A percentile compares a stretch with the other conserved stretches of the same genome.
These are phyloP conservation scores for Psittacula echo DNA, from an alignment of 2,797 vertebrate genomes.

Conservation along the genomic window DNA sequence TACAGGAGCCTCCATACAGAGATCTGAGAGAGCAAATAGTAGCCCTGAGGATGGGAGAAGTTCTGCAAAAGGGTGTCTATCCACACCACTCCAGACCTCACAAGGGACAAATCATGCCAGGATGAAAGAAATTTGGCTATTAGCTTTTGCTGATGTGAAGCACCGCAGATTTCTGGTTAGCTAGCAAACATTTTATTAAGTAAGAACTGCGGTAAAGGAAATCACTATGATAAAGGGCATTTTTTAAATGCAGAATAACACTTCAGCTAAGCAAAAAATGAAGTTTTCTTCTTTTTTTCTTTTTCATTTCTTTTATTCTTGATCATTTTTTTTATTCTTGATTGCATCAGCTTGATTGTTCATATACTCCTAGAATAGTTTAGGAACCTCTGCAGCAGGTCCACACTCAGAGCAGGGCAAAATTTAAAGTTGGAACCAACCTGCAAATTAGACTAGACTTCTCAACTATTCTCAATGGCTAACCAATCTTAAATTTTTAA, in stretches of 20 bases:
- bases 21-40: neutral
- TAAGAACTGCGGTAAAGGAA: neutral
- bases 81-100: neutral
- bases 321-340: neutral
- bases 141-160: neutral
- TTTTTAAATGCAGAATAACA: neutral
- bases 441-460: neutral
- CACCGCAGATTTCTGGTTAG: neutral
- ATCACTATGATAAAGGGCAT: neutral
- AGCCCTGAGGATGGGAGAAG: neutral
- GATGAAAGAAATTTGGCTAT: neutral
- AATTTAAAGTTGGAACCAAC: neutral
- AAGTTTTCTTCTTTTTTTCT: too few species aligned
- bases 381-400: neutral
- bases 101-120: neutral
- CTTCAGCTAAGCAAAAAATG: neutral
- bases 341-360: neutral
- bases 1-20: neutral
- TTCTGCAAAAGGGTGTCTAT: neutral
- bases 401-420: neutral
- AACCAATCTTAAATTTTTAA: neutral
- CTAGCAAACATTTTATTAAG: neutral
- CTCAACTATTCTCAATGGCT: neutral
- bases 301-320: neutral
- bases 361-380: neutral